Evolutionary conservation across 2,113 vertebrate genomes (phyloP), one percentile per base, ranked within the genome.

Genomic region (Pantherophis guttatus): DNA sequence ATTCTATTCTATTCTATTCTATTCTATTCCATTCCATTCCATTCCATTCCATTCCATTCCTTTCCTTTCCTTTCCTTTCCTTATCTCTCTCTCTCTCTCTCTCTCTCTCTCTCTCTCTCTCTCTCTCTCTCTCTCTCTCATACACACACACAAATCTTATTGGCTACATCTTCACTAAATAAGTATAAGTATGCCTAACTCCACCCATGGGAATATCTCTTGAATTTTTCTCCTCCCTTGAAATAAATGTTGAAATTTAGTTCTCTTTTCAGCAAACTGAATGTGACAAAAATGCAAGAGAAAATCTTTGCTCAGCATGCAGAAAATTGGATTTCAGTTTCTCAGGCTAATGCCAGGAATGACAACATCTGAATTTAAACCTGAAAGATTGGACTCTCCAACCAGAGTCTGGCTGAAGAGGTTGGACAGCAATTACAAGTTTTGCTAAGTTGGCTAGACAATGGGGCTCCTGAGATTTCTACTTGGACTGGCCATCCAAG

Each of bases 81-180:
- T 1, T 3, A 4, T 13, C 10, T 0, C 1, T 3, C 6, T 1
- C 24, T 11, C 3, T 11, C 59, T 62, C 3, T 24, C 62, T 29
- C 11, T 4, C 9, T 12, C 24, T 29, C 26, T 65, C 62, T 62
- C 24, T 26, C 39, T 39, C 39, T 12, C 24, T 29, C 26, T 65
- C 62, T 62, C 24, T 26, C 39, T 39, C 39, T 39, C 39, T 39
- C 39, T 39, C 39, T 3, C 39, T 44, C 39, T 44, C 39, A 44
- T 44, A 44, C 39, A 26, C 13, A 33, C n/a, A 70, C n/a, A 75
- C 29, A 75, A 5, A n/a, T 5, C n/a, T 75, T 1, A n/a, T 75
- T 75, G n/a, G n/a, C n/a, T 33, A 75, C 70, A 75, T 3, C 70
- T 39, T 19, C 70, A 33, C 70, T 33, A 75, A 75, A 75, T 75